Evolutionary conservation across 2,797 vertebrate species (phyloP).

Genomic region (Nyctalus aviator): DNA sequence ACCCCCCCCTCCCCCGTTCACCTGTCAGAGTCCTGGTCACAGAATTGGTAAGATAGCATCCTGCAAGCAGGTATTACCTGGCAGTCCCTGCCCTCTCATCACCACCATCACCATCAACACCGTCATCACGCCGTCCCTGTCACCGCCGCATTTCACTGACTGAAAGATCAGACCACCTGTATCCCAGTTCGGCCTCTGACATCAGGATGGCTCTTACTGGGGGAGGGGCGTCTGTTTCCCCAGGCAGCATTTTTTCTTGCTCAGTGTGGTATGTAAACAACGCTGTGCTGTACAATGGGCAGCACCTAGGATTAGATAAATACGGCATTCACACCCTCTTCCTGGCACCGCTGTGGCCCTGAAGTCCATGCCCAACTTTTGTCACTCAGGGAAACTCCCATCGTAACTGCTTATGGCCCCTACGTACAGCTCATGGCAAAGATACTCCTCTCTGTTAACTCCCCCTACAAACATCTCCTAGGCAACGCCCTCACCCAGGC

Average conservation of each 20-base stretch:
- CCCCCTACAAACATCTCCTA: neutral
- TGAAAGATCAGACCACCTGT: neutral
- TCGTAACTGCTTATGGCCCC: neutral
- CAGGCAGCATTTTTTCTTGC: neutral
- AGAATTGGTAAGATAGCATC: accelerated
- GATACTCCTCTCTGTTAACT: neutral
- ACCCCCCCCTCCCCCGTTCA: accelerated
- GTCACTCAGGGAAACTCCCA: neutral
- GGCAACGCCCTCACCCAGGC: neutral
- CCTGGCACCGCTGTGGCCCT: neutral
- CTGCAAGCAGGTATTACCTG: accelerated
- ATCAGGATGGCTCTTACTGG: neutral
- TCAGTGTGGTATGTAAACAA: neutral
- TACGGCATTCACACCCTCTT: accelerated
- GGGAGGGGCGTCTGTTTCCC: accelerated
- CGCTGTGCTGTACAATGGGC: accelerated
- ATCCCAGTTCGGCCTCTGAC: neutral
- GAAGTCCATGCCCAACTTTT: accelerated
- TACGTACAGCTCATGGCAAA: neutral
- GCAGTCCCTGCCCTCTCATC: no score
- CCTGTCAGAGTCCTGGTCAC: neutral
- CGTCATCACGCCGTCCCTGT: accelerated
- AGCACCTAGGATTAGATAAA: neutral
- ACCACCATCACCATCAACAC: neutral
- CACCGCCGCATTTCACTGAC: accelerated